Evolutionary conservation across 2,113 vertebrate species (phyloP), one percentile per base, ranked within the genome.

Genomic region (Nicator chloris): DNA sequence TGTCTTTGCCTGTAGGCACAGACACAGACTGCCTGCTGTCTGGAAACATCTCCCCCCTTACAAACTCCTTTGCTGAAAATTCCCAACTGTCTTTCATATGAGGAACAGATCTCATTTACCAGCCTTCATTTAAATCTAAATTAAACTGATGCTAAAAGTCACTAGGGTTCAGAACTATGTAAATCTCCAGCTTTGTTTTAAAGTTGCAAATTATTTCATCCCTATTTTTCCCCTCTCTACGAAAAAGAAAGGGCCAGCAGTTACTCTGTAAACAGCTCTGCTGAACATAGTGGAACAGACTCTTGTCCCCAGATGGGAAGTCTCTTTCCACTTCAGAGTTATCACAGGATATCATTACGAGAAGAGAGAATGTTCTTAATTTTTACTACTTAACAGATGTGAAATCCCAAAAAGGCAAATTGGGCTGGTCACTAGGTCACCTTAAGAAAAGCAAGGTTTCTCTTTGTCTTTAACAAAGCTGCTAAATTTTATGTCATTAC

Each of bases 61-160:
- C 47, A 53, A 83, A 92, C 79, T 88, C 57, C 92, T 90, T 33
- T 10, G 64, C 85, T 88, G 88, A 86, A 89, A 88, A 95, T 86
- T 95, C 90, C 94, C 94, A 88, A 88, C 69, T 68, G 92, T 70
- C 88, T 86, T 69, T 89, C 71, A 23, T 10, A 64, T 1, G 40
- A 68, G 65, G 60, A 92, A 63, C 76, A 88, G 82, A 83, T 71
- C 92, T 94, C 90, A 95, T 92, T 95, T 95, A 95, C 84, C 87
- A 96, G 54, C 79, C 87, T 95, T 94, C 92, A 91, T 82, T 94
- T 92, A 83, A 96, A 94, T 90, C 95, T 92, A 94, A 96, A 94
- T 92, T 92, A 96, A 88, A 95, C 44, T 44, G 68, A 82, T 84
- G 82, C n/a, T 79, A 72, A 60, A 90, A 96, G 93, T 90, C 90